Base-by-base conservation (phyloP, 1,140 invertebrate species). In the Hermetia illucens region DNA sequence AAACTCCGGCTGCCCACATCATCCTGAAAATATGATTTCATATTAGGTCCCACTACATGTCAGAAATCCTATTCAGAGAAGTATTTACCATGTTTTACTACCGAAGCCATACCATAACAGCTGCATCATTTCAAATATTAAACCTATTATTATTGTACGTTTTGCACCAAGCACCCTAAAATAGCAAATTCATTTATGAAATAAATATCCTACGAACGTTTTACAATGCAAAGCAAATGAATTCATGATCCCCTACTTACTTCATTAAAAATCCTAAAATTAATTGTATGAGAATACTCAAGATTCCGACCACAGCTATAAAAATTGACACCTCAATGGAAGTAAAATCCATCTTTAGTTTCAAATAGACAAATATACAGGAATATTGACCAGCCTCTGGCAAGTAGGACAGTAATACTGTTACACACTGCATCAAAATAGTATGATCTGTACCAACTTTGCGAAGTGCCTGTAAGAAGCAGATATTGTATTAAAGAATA, bases 371-470 rank as follows among this genome's bases (percentile, higher is more conserved):
- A 70, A 99, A 98, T 68, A 99, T 98, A 68, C 94, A 98, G 40
- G 94, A 98, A 66, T 98, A 98, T 66, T 98, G 90, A 42, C 94
- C 94, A 21, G 84, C 84, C 63, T 99, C 96, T n/a, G 95, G 94
- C 47, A 98, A 68, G 67, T 98, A 98, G 19, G 92, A 97, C 29
- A 98, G 72, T 61, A 98, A 93, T 44, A 98, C 94, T 18, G 94
- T 88, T 42, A 95, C 81, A 66, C 93, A 97, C 44, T 98, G 73
- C 74, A 98, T 85, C 44, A 98, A 68, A 51, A 98, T 92, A 39
- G 93, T 93, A 47, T 86, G 79, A 61, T 98, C 95, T 50, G 91
- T 85, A 41, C 93, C 89, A 44, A 98, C 89, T 66, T 94, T 89
- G 36, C 82, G 66, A 40, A 95, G 58, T n/a, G 89, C 78, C 73